Evolutionary conservation across 2,888 invertebrate genomes (phyloP), one percentile per base, ranked within the genome.

Genomic region (Odontocolon sp.): DNA sequence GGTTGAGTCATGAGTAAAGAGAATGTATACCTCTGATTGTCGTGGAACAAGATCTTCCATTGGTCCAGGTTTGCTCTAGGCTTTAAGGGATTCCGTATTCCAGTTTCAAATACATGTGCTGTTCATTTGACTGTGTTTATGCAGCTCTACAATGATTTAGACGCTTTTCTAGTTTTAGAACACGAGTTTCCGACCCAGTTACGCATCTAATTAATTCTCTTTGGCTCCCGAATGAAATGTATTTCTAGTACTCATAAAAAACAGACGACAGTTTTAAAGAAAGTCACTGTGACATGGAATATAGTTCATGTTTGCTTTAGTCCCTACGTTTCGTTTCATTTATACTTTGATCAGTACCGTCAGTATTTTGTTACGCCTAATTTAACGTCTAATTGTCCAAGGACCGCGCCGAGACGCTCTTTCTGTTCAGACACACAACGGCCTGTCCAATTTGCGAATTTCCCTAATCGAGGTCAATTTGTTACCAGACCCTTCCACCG

Each of bases 381-480:
- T 69, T 63, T 14, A 64, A 50, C 33, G 50, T 33, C 36, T 50
- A 16, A 33, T 5, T 18, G 45, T 47, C 18, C 23, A 38, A 28
- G 56, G 26, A 14, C 16, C 61, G 45, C 45, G 42, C 33, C 21
- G 33, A 47, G 63, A 63, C 33, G 63, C 23, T 47, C 31, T n/a
- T n/a, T 3, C 2, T 16, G 31, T n/a, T 31, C 21, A 45, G 18
- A 28, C 56, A n/a, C n/a, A n/a, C 42, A 23, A 23, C 21, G 50
- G 11, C 56, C 28, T 52, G 73, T 76, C 76, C 73, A 79, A 81
- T 81, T 81, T 78, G 66, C 54, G 36, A 52, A 71, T 61, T 66
- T 74, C 54, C 63, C 59, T 81, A 78, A 81, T 76, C 70, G 78
- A 61, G 78, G 79, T 81, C 76, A 79, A 79, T 81, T 81, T 68